Conservation (phyloP, 1,140 invertebrate species). For the Zophobas morio region DNA sequence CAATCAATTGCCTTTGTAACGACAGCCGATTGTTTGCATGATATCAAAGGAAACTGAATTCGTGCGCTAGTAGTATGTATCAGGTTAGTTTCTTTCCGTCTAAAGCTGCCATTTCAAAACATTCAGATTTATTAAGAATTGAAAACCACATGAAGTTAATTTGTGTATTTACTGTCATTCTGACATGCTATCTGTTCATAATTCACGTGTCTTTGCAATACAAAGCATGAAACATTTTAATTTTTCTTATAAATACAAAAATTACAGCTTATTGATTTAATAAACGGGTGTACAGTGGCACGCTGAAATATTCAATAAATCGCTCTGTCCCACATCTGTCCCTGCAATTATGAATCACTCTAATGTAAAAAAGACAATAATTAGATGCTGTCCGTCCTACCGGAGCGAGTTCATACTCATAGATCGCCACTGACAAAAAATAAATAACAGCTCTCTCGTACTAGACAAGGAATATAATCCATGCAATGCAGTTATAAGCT, state of each 20-base stretch:
- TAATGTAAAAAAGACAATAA: conserved; percentile 31
- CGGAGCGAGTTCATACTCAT: background rate
- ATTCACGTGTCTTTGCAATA: conserved; percentile 36
- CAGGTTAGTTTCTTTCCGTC: conserved; percentile 7
- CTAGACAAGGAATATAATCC: too few relatives aligned
- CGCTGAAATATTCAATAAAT: conserved; percentile 45
- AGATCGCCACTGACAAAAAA: conserved; percentile 6
- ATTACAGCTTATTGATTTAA: conserved; percentile 47
- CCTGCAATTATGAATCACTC: conserved; percentile 34
- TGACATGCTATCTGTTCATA: conserved; percentile 44
- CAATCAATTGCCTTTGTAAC: conserved; percentile 41
- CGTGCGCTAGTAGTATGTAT: conserved; percentile 23
- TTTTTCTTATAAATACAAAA: conserved; percentile 45
- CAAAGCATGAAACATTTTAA: conserved; percentile 43
- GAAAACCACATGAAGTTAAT: conserved; percentile 45
- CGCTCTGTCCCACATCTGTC: conserved; percentile 7
- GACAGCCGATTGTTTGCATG: conserved; percentile 43
- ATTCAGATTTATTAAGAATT: conserved; percentile 48
- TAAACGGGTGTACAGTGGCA: conserved; percentile 26
- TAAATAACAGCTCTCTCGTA: background rate
- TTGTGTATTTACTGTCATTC: conserved; percentile 48
- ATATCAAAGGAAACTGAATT: conserved; percentile 40
- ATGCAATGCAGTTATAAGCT: too few relatives aligned
- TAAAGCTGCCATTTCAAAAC: conserved; percentile 46
- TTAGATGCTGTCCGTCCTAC: conserved; percentile 31